Percentiles rank a stretch among this genome's conserved stretches.
Evolutionary conservation across 2,113 vertebrate genomes (phyloP).

Genomic region (Ginglymostoma cirratum): DNA sequence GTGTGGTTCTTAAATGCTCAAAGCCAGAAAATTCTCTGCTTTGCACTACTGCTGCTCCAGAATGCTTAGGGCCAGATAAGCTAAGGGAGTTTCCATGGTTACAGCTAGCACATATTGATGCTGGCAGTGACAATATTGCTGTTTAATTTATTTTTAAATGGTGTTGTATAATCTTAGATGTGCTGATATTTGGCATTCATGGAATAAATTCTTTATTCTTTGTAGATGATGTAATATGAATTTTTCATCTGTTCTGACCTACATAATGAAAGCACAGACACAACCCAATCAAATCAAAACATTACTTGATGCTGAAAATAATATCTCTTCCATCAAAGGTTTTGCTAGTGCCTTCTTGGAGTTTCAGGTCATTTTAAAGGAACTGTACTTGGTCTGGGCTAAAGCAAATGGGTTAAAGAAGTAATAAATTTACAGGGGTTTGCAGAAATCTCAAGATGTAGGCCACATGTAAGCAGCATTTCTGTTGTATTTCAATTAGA

Average conservation of each 20-base stretch:
- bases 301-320: background rate
- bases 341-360: too few relatives aligned
- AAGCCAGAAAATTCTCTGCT: background rate
- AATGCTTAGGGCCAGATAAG: conserved; percentile 8
- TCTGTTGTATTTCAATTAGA: background rate
- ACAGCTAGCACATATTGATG: conserved; percentile 15
- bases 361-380: background rate
- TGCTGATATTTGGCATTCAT: background rate
- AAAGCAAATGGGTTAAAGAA: background rate
- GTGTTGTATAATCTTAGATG: conserved; percentile 15
- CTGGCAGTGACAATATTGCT: conserved; percentile 2
- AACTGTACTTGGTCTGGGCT: too few relatives aligned
- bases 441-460: background rate
- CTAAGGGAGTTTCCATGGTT: conserved; percentile 15
- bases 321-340: background rate
- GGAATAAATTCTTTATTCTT: background rate
- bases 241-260: conserved; percentile 6
- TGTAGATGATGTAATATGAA: background rate
- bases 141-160: conserved; percentile 34
- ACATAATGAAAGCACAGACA: background rate
- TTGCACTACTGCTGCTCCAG: conserved; percentile 17
- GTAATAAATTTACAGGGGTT: background rate
- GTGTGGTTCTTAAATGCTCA: background rate
- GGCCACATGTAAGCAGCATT: background rate
- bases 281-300: background rate